Evolutionary conservation across 2,888 invertebrate genomes (phyloP), one percentile per base, ranked within the genome.

Genomic region (Phrixothrix hirtus): DNA sequence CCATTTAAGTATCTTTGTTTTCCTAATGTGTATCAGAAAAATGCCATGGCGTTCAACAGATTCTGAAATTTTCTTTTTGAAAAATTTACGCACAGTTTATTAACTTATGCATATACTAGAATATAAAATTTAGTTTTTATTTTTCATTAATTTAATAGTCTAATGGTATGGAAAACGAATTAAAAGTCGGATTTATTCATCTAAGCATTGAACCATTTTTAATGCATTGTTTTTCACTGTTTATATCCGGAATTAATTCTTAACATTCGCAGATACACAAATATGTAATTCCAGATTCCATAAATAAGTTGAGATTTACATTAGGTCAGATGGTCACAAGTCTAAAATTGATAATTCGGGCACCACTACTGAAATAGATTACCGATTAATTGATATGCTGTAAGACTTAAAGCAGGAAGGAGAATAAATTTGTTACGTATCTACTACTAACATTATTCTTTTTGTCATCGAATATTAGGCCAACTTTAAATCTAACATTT

Each of bases 291-390:
- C 42, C 9, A 45, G 21, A 39, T 45, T 51, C 45, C 39, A 51
- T 51, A 44, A 45, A 51, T 50, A 50, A 50, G 44, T 44, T 13
- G 37, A 16, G 15, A 52, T 53, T 63, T 60, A 59, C 62, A 63
- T 63, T 61, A 54, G 62, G 62, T 63, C 62, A 63, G 61, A 63
- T 61, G 62, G 62, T 63, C 62, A 63, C 59, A 63, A 60, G 62
- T 63, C 62, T 57, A 58, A 58, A 56, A 46, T 42, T 42, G 46
- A 46, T 41, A 42, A 52, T 52, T 52, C 42, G 35, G 31, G 45
- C 36, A 42, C 27, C 17, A 14, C 35, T 25, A 32, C 10, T 26
- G 10, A n/a, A n/a, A n/a, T n/a, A n/a, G n/a, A n/a, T n/a, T n/a
- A n/a, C n/a, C n/a, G n/a, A n/a, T n/a, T n/a, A n/a, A n/a, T n/a